Evolutionary conservation across 2,888 invertebrate species (phyloP).

Genomic region (Dione vanillae): DNA sequence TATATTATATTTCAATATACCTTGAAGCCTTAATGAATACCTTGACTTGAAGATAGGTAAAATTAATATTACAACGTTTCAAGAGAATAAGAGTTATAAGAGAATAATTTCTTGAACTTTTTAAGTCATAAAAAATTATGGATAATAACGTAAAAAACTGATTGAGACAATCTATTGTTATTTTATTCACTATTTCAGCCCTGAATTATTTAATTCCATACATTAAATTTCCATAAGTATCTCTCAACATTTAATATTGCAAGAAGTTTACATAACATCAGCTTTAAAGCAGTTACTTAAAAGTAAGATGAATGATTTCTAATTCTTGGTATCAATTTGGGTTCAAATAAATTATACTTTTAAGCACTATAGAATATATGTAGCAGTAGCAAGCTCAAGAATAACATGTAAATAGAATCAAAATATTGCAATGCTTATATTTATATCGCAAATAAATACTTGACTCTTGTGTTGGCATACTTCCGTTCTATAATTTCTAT

Average conservation of each 20-base stretch:
- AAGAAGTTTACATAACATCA: neutral
- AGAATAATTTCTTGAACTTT: no score
- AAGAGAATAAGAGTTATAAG: no score
- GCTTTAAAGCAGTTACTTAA: neutral
- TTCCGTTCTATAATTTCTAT: conserved; percentile 17
- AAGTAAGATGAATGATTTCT: neutral
- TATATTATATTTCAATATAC: no score
- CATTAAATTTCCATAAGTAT: neutral
- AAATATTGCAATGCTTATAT: no score
- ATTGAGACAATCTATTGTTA: neutral
- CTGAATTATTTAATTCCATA: conserved; percentile 4
- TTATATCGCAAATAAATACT: neutral
- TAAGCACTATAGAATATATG: no score
- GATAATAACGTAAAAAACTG: neutral
- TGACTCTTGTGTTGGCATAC: conserved; percentile 9
- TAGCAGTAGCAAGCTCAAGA: no score
- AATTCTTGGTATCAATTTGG: neutral
- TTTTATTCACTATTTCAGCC: conserved; percentile 10
- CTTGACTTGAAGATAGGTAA: no score
- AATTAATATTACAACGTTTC: no score
- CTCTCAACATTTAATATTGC: neutral
- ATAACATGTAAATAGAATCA: neutral
- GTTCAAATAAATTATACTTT: no score
- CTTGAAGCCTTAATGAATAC: no score
- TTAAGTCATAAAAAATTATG: neutral